These are phyloP conservation scores for Marronus borbonicus DNA, from an alignment of 2,888 invertebrate species.

Conservation along the genomic window DNA sequence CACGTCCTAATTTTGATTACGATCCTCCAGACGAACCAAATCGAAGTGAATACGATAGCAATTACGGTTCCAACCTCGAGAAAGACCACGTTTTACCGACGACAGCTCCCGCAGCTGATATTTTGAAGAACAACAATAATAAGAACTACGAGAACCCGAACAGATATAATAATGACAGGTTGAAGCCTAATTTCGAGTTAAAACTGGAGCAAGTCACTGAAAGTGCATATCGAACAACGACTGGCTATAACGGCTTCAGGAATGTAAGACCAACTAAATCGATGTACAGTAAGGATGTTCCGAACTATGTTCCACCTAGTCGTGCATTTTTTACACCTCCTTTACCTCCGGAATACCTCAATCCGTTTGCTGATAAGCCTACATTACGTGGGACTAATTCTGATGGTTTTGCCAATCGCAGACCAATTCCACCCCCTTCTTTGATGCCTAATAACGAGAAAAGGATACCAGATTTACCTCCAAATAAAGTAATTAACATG, in stretches of 20 bases:
- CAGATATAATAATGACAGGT: conserved; percentile 71
- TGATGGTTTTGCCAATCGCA: conserved; percentile 79
- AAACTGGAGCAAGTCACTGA: conserved; percentile 65
- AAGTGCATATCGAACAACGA: conserved; percentile 66
- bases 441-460: conserved; percentile 84
- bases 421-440: conserved; percentile 89
- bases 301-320: conserved; percentile 88
- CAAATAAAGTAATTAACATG: conserved; percentile 66
- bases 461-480: conserved; percentile 80
- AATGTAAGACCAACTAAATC: conserved; percentile 76
- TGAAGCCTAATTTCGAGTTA: conserved; percentile 65
- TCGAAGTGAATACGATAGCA: conserved; percentile 60
- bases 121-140: conserved; percentile 84
- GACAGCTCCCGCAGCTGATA: conserved; percentile 84
- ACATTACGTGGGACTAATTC: conserved; percentile 81
- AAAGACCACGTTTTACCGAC: conserved; percentile 83
- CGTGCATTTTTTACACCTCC: conserved; percentile 85
- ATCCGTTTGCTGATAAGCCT: conserved; percentile 92
- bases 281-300: conserved; percentile 79
- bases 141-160: conserved; percentile 84
- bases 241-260: conserved; percentile 74
- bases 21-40: conserved; percentile 57
- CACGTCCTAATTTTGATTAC: conserved; percentile 53
- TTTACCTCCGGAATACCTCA: conserved; percentile 85
- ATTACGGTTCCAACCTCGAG: conserved; percentile 81